Conservation (phyloP, 2,797 vertebrate genomes). For the Corythornis leucogaster region DNA sequence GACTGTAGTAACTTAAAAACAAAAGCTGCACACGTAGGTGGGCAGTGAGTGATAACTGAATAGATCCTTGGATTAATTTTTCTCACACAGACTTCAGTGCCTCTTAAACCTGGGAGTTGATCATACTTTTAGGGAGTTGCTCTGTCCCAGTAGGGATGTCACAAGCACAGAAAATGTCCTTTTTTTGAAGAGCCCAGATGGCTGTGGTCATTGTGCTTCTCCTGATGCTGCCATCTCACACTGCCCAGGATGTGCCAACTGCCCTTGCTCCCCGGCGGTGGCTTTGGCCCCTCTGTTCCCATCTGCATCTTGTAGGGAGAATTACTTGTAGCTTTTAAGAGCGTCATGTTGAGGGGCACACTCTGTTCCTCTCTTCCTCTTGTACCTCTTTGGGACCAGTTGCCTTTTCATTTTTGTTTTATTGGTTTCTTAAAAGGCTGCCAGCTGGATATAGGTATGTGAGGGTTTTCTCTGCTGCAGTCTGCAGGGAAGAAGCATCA, state of each 20-base stretch:
- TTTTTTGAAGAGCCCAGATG: not conserved
- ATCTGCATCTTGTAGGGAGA: not conserved
- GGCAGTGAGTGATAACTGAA: not conserved
- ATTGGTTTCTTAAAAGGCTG: not conserved
- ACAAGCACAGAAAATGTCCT: not conserved
- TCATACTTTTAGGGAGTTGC: not conserved
- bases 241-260: rapidly evolving
- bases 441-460: conserved; percentile 2
- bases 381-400: not conserved
- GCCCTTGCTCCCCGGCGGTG: rapidly evolving
- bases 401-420: not conserved
- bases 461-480: not conserved
- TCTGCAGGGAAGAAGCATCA: conserved; percentile 6
- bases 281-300: not conserved
- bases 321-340: not conserved
- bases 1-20: not conserved
- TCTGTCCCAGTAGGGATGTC: not conserved
- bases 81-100: not conserved
- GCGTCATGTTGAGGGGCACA: rapidly evolving
- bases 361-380: not conserved
- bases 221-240: rapidly evolving
- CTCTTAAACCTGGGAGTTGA: not conserved
- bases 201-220: not conserved
- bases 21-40: not conserved
- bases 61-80: not conserved